Base-by-base conservation (phyloP, 2,113 vertebrate species). In the Promerops cafer region DNA sequence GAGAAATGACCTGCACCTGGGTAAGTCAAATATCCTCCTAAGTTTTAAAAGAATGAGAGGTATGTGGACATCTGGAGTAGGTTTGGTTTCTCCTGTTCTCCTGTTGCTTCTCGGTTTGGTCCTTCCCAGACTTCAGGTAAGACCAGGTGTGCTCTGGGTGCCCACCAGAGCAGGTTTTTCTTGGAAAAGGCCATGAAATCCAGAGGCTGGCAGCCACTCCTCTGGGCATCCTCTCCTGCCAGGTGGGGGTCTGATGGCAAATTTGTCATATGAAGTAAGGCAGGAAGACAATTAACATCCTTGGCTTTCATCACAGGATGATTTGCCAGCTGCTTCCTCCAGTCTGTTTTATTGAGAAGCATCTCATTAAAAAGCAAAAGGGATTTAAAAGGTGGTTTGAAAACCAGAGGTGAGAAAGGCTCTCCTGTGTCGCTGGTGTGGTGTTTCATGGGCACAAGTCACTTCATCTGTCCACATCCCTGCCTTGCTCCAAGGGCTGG, bases 41-140 rank as follows among this genome's bases (percentile, higher is more conserved):
- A 0, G 0, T 56, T 54, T 70, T 44, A 37, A 69, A 65, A 50
- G 53, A 86, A 24, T 1, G 0, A 74, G 26, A 40, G 21, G 20
- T 21, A 5, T 0, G 0, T 80, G n/a, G 22, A 19, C 33, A 22
- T 40, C 24, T 40, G 76, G 40, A 19, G 7, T 37, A 14, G 45
- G 24, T 57, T 14, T 56, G 31, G 12, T 42, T 90, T 76, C n/a
- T 61, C 7, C 37, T 66, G 16, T n/a, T 84, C 15, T 74, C 17
- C 15, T n/a, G 16, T 72, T 92, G n/a, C 39, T 39, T 16, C 47
- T 74, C 0, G 0, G 4, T 47, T 71, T 90, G 27, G 14, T 65
- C 63, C 35, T 84, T 94, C 30, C 35, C 70, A 54, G 19, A 61
- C 24, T 30, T 21, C 33, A 35, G 61, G 49, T 56, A 72, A 83